Conservation (phyloP, 2,113 vertebrate species). For the Odobenus rosmarus region DNA sequence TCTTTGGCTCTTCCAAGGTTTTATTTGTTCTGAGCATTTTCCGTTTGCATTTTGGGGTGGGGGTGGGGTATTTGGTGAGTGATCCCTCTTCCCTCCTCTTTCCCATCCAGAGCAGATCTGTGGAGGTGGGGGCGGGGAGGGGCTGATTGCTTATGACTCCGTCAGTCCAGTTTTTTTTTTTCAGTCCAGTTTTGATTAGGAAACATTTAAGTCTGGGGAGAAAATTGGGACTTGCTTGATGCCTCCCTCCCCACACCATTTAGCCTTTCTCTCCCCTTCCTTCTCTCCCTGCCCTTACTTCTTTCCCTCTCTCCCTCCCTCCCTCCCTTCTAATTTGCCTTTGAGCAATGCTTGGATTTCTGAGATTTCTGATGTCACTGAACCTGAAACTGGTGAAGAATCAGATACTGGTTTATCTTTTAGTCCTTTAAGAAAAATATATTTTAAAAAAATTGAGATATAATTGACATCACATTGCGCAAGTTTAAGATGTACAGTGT, state of each 20-base stretch:
- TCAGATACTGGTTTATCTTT: neutral
- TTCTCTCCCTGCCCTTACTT: neutral
- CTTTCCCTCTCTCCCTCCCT: neutral
- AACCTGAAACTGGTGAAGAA: constrained; percentile 42
- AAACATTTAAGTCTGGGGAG: neutral
- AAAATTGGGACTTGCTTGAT: neutral
- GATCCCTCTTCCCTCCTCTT: neutral
- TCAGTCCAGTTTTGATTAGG: neutral
- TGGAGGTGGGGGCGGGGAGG: neutral
- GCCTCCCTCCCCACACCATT: rapidly evolving
- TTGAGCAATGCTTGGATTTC: constrained; percentile 61
- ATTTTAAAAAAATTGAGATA: neutral
- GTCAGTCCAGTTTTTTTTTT: neutral
- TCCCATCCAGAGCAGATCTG: neutral
- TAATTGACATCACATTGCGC: neutral
- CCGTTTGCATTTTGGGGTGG: neutral
- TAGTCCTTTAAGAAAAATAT: neutral
- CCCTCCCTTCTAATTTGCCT: neutral
- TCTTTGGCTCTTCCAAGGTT: neutral
- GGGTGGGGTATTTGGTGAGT: neutral
- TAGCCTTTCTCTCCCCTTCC: neutral
- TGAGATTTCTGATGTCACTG: constrained; percentile 60
- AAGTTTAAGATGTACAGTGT: neutral
- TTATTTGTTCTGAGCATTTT: constrained; percentile 17
- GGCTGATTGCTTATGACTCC: neutral